These are phyloP conservation scores for Dioctria rufipes DNA, from an alignment of 2,888 invertebrate species.

Conservation along the genomic window DNA sequence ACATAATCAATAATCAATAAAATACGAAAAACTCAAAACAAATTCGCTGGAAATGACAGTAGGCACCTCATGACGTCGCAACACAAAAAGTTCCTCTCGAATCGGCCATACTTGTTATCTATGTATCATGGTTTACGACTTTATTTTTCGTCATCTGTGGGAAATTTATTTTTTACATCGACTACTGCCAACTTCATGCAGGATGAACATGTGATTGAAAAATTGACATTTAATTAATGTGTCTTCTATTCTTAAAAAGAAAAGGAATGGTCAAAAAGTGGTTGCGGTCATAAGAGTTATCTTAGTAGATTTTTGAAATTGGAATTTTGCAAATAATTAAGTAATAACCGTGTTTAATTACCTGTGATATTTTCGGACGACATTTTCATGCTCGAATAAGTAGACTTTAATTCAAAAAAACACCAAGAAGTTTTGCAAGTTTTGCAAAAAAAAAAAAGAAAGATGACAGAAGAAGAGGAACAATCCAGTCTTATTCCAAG, in stretches of 20 bases:
- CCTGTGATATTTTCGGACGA: slow-evolving; percentile 15
- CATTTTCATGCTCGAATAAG: slow-evolving; percentile 15
- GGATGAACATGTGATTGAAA: slow-evolving; percentile 20
- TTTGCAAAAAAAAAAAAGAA: slow-evolving; percentile 28
- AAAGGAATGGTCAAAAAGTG: background rate
- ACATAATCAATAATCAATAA: too few species aligned
- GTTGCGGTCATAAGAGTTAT: background rate
- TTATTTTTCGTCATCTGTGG: too few species aligned
- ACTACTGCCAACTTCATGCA: slow-evolving; percentile 37
- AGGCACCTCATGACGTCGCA: too few species aligned
- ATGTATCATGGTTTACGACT: too few species aligned
- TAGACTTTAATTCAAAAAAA: background rate
- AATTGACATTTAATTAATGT: slow-evolving; percentile 23
- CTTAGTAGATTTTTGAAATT: background rate
- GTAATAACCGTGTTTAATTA: background rate
- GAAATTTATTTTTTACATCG: background rate
- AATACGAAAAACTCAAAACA: too few species aligned
- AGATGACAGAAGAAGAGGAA: slow-evolving; percentile 61
- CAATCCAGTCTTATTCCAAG: slow-evolving; percentile 53
- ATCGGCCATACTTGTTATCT: too few species aligned
- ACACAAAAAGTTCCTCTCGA: too few species aligned
- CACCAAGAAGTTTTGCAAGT: background rate
- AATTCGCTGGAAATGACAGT: too few species aligned
- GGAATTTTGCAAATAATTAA: background rate
- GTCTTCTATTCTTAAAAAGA: background rate